These are phyloP conservation scores for Phytoseiulus persimilis DNA, from an alignment of 2,888 invertebrate species.

Conservation along the genomic window DNA sequence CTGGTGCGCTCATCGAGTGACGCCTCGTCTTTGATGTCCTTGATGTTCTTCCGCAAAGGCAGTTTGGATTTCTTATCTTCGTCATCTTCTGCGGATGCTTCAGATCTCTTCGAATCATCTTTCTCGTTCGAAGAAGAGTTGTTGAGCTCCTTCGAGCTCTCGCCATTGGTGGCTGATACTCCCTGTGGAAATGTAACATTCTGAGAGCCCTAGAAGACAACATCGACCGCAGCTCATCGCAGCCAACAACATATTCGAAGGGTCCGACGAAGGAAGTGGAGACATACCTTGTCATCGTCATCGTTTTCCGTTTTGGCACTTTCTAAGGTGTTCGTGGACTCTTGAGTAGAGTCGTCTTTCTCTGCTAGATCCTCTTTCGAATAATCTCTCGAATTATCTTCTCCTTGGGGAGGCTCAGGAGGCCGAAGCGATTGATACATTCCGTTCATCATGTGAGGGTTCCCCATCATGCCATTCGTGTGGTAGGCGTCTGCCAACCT, in stretches of 20 bases:
- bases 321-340: slow-evolving; percentile 24
- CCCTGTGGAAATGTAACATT: neutral
- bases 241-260: too few relatives aligned
- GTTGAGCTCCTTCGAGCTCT: neutral
- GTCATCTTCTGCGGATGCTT: neutral
- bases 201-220: neutral
- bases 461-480: neutral
- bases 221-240: neutral
- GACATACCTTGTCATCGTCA: slow-evolving; percentile 12
- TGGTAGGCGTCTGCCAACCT: neutral
- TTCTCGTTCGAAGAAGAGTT: neutral
- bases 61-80: slow-evolving; percentile 19
- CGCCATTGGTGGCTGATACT: neutral
- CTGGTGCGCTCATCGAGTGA: slow-evolving; percentile 84
- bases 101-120: neutral
- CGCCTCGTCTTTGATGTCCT: slow-evolving; percentile 86
- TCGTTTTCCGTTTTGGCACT: slow-evolving; percentile 34
- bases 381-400: neutral
- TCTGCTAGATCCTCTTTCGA: neutral
- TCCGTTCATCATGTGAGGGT: neutral
- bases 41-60: slow-evolving; percentile 46
- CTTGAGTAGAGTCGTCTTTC: slow-evolving; percentile 28
- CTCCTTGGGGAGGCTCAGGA: neutral
- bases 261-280: neutral
- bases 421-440: neutral